Base-by-base conservation (phyloP, 2,888 invertebrate genomes). In the Drosophila tripunctata region DNA sequence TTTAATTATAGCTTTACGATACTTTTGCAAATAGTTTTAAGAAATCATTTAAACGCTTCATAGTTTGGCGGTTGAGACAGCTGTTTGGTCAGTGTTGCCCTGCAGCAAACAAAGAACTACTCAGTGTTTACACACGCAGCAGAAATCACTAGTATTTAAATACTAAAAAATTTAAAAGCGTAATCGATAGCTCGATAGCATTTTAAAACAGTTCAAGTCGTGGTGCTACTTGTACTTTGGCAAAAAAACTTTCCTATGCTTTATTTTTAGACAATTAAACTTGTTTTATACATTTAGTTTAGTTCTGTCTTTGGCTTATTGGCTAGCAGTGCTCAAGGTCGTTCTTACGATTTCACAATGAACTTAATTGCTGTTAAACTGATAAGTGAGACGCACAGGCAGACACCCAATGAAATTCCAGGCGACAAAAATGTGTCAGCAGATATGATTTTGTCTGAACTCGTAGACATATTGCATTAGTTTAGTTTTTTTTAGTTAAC, bases 361-460 rank as follows among this genome's bases (percentile, higher is more conserved):
- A 31, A 43, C 36, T 58, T 27, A 50, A 61, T 33, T 70, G 27
- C 48, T 27, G 40, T 52, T 12, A n/a, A 36, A 45, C 65, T 64
- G 73, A 73, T 69, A 73, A 74, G 65, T 38, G 35, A 65, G 44
- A 64, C 65, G 43, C 54, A 47, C 54, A 57, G n/a, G n/a, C n/a
- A n/a, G n/a, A n/a, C n/a, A n/a, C n/a, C n/a, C n/a, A n/a, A n/a
- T 57, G 5, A 72, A 72, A 31, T 24, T 10, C 15, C 36, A 50
- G 45, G 30, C 43, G 62, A 71, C 72, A 57, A 54, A 24, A 33
- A 57, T 22, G 22, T 62, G 45, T 33, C 66, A 57, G 48, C 36
- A 55, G 78, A 80, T 77, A 75, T 68, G 80, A 75, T 63, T 74
- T 10, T 27, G 63, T 30, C 67, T 61, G 24, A 17, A 54, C 52